Evolutionary conservation across 2,888 invertebrate species (phyloP).

Genomic region (Mesoligia furuncula): DNA sequence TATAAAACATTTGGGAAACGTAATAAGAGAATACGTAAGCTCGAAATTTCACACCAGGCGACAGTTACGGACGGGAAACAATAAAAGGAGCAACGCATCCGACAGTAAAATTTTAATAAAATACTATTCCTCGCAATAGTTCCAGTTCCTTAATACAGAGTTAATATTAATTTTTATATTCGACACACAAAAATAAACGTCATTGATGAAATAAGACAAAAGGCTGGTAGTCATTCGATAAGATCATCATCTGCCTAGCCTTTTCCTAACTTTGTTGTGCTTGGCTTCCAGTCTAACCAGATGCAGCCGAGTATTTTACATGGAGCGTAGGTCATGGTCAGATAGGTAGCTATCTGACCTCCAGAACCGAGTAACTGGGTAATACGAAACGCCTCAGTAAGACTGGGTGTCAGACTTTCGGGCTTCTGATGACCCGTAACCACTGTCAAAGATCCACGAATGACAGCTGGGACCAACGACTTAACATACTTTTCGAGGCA

Average conservation of each 20-base stretch:
- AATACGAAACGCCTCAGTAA: too few relatives aligned
- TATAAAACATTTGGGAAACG: conserved; percentile 41
- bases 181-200: conserved; percentile 1
- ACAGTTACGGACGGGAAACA: conserved; percentile 60
- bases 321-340: too few relatives aligned
- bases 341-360: too few relatives aligned
- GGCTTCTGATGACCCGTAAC: too few relatives aligned
- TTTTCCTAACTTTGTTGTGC: neutral
- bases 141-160: conserved; percentile 17
- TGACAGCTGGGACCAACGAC: too few relatives aligned
- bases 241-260: neutral
- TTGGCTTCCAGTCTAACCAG: too few relatives aligned
- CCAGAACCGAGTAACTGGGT: neutral
- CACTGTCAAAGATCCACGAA: neutral
- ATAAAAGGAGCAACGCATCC: conserved; percentile 58
- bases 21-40: conserved; percentile 60
- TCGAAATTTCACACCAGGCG: conserved; percentile 61
- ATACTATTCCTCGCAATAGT: conserved; percentile 49
- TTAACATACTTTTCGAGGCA: too few relatives aligned
- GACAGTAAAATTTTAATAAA: conserved; percentile 68
- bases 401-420: too few relatives aligned
- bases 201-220: neutral
- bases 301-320: neutral
- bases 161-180: conserved; percentile 20
- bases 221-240: neutral